Evolutionary conservation across 2,797 vertebrate genomes (phyloP), one percentile per base, ranked within the genome.

Genomic region (Sparidentex hasta): DNA sequence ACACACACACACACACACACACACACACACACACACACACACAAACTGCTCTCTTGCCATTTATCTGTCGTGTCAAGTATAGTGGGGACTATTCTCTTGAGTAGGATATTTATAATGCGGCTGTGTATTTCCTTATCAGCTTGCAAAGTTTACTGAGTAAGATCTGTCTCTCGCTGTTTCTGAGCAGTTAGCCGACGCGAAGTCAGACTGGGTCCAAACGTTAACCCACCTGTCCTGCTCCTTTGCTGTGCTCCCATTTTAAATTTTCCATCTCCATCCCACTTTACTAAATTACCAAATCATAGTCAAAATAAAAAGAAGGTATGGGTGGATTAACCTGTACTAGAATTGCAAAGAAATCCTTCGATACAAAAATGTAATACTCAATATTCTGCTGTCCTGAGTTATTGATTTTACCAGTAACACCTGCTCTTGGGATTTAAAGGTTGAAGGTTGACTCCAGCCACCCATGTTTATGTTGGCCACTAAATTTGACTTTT

Each of bases 31-130:
- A 25, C 25, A 25, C 25, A 3, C 25, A 41, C 75, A 67, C 56
- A 71, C 68, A 81, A 82, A 66, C 62, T 9, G 16, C 71, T 83
- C 80, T 76, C 70, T 71, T 89, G 87, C 85, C 80, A 90, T 91
- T 91, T 88, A 88, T 90, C 86, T 90, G 84, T 81, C 68, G 21
- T 88, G 90, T 92, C 88, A 90, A 87, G 84, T 83, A 66, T 61
- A 88, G 79, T 61, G 17, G 82, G 65, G 78, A 80, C 65, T 85
- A 85, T 83, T 90, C 89, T 93, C 80, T 74, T 84, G 84, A 86
- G 82, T 68, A 75, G 83, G 80, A 91, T 89, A 90, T 88, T 91
- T 86, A 88, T 88, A 82, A 89, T 85, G 84, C 29, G 43, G 65
- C 81, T 73, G 73, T 85, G 87, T 80, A 76, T 85, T 87, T 83